phyloP scores from a whole-genome alignment of 2,113 vertebrate species.

The Grammomys dolichurus region DNA sequence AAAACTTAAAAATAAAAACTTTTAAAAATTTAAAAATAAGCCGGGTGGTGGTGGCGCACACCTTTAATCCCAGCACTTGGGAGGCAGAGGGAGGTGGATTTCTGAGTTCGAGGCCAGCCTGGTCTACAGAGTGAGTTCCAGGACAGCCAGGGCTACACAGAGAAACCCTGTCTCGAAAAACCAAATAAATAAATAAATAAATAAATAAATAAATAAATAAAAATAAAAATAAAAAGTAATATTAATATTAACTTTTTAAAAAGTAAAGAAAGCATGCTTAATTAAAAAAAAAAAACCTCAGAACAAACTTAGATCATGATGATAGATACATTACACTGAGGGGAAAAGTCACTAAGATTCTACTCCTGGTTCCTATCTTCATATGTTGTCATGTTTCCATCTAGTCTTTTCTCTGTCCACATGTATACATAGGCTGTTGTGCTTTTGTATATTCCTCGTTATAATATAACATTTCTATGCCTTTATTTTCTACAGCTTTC shows the following conservation, averaged over 20 bases:
- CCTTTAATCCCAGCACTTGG: too few relatives aligned
- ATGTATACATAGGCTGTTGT: not conserved
- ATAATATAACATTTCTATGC: constrained; percentile 34
- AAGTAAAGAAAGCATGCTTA: not conserved
- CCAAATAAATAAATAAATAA: too few relatives aligned
- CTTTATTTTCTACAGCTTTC: not conserved
- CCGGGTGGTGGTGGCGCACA: too few relatives aligned
- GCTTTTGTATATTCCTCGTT: constrained; percentile 24
- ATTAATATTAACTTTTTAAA: not conserved
- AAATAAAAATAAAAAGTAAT: not conserved
- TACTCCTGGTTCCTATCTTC: not conserved
- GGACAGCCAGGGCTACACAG: too few relatives aligned
- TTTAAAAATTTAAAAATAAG: not conserved
- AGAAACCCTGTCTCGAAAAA: too few relatives aligned
- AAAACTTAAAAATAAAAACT: not conserved
- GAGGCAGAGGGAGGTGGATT: too few relatives aligned
- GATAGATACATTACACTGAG: not conserved
- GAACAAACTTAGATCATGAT: not conserved
- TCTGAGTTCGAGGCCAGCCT: too few relatives aligned
- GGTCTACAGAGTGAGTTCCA: too few relatives aligned
- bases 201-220: too few relatives aligned
- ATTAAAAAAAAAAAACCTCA: not conserved
- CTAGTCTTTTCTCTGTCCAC: not conserved
- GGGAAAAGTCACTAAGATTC: not conserved
- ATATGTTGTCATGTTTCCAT: constrained; percentile 12